A percentile compares a stretch with the other conserved stretches of the same genome.
Evolutionary conservation across 2,113 vertebrate genomes (phyloP).

Genomic region (Prunella fulvescens): DNA sequence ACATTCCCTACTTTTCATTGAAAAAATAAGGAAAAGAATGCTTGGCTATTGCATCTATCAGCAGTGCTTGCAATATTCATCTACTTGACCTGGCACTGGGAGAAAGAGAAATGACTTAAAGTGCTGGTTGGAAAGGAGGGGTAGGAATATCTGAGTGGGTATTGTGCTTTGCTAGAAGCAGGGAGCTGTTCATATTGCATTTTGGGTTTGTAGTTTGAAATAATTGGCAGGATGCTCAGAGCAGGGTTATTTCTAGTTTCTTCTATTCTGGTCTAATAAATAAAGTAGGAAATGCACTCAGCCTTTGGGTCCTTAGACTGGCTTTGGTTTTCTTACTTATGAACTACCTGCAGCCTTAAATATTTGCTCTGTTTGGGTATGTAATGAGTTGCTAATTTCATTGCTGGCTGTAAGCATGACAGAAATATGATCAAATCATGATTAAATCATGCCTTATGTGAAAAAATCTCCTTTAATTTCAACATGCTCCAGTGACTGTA

Average conservation of each 20-base stretch:
- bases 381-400: not conserved
- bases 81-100: not conserved
- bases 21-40: constrained; percentile 5
- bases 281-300: constrained; percentile 14
- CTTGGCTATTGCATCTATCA: constrained; percentile 11
- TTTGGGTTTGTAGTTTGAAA: constrained; percentile 22
- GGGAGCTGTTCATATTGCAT: constrained; percentile 4
- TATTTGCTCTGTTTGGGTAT: not conserved
- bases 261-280: constrained; percentile 24
- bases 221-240: constrained; percentile 43
- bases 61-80: constrained; percentile 3
- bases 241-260: constrained; percentile 32
- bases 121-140: not conserved
- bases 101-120: constrained; percentile 19
- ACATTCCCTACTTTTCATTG: not conserved
- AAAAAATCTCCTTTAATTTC: not conserved
- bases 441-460: not conserved
- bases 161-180: not conserved
- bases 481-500: not conserved
- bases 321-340: constrained; percentile 11
- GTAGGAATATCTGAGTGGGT: not conserved
- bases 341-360: not conserved
- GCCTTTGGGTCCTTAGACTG: not conserved
- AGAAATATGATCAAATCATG: not conserved
- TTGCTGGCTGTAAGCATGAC: not conserved